These are phyloP conservation scores for Rhagonycha lutea DNA, from an alignment of 2,888 invertebrate genomes.

Conservation along the genomic window DNA sequence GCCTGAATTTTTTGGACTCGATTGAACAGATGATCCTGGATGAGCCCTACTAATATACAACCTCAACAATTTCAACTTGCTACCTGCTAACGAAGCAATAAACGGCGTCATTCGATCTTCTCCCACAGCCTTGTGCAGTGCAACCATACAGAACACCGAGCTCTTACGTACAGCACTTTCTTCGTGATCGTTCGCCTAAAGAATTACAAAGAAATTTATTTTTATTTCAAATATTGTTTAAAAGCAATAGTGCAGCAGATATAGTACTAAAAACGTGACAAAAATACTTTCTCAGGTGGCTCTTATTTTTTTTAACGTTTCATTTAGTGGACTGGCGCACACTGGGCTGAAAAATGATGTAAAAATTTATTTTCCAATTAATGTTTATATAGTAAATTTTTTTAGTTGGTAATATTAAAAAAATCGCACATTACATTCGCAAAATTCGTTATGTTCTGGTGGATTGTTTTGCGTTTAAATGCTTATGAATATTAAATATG, in stretches of 20 bases:
- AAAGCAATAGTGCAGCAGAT: background rate
- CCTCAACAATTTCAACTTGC: slow-evolving; percentile 86
- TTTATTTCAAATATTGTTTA: background rate
- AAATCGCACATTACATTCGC: no score
- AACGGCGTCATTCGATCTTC: slow-evolving; percentile 84
- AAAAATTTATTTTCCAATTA: no score
- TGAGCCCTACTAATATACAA: slow-evolving; percentile 74
- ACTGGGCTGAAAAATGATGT: no score
- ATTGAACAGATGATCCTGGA: slow-evolving; percentile 53
- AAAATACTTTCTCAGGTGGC: no score
- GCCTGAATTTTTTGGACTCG: slow-evolving; percentile 42
- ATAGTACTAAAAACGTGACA: no score
- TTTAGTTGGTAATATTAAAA: no score
- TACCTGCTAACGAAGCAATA: slow-evolving; percentile 79
- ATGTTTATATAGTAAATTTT: no score
- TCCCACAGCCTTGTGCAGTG: slow-evolving; percentile 86
- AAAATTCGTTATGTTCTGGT: no score
- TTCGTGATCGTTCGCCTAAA: slow-evolving; percentile 84
- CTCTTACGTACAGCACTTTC: slow-evolving; percentile 95
- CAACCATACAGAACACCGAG: slow-evolving; percentile 96
- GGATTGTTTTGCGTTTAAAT: no score
- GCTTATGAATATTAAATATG: no score
- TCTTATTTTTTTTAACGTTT: no score
- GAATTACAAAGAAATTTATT: slow-evolving; percentile 34
- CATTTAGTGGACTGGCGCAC: no score